These are phyloP conservation scores for Pachypsylla venusta DNA, from an alignment of 1,140 invertebrate genomes.

Conservation along the genomic window DNA sequence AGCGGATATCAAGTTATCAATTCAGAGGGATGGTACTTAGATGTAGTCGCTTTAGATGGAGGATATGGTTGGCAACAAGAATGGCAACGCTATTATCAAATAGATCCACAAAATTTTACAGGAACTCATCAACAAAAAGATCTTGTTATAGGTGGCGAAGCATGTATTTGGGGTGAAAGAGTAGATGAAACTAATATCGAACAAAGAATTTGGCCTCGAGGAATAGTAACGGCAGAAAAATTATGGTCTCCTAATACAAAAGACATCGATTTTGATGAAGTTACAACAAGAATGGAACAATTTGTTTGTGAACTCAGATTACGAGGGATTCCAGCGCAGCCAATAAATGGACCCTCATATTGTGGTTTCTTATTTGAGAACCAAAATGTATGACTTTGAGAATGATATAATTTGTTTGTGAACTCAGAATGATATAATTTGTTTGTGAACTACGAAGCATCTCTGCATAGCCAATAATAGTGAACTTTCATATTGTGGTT, in stretches of 20 bases:
- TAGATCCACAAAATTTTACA: conserved; percentile 50
- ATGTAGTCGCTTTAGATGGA: not conserved
- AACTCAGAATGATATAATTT: too few species aligned
- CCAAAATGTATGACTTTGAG: too few species aligned
- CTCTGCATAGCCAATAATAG: too few species aligned
- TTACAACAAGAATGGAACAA: conserved; percentile 52
- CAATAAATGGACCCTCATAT: conserved; percentile 47
- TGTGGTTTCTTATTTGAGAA: conserved; percentile 32
- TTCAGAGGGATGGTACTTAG: not conserved
- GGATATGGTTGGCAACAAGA: conserved; percentile 31
- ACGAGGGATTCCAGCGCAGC: conserved; percentile 53
- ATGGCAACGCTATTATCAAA: conserved; percentile 60
- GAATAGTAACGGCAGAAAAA: conserved; percentile 66
- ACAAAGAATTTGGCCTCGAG: conserved; percentile 57
- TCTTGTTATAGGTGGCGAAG: conserved; percentile 71
- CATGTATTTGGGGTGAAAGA: conserved; percentile 81
- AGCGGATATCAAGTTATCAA: not conserved
- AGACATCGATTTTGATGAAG: conserved; percentile 28
- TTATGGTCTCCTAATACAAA: too few species aligned
- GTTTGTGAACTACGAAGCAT: too few species aligned
- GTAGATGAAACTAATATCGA: conserved; percentile 51
- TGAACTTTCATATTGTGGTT: too few species aligned
- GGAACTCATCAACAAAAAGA: conserved; percentile 31
- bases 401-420: too few species aligned
- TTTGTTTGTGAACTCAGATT: conserved; percentile 68